Percentiles rank a stretch among this genome's conserved stretches.
phyloP scores from a whole-genome alignment of 2,888 invertebrate species.

The Kryphioiulus occultus region DNA sequence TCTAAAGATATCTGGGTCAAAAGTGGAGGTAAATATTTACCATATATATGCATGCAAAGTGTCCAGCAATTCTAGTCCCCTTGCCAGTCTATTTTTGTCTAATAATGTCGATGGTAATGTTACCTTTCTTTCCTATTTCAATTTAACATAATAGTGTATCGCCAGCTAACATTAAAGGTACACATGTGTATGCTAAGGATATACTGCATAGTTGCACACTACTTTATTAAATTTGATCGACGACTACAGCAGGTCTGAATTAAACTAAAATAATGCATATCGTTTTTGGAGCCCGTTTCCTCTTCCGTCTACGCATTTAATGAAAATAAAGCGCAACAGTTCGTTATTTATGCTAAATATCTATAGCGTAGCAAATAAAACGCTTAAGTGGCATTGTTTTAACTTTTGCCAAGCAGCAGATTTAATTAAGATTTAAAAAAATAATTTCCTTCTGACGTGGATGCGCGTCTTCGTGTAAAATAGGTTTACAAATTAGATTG shows the following conservation, averaged over 20 bases:
- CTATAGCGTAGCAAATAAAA: not conserved
- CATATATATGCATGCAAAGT: not conserved
- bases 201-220: no score
- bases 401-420: not conserved
- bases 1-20: not conserved
- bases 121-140: no score
- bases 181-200: no score
- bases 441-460: not conserved
- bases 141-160: no score
- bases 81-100: not conserved
- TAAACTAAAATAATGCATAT: not conserved
- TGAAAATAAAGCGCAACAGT: not conserved
- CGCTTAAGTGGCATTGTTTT: not conserved
- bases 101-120: not conserved
- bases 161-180: no score
- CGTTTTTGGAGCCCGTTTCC: not conserved
- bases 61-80: not conserved
- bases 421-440: not conserved
- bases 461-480: not conserved
- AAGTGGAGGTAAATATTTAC: not conserved
- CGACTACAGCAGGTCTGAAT: not conserved
- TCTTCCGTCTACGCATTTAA: not conserved
- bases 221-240: not conserved
- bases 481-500: constrained; percentile 15
- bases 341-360: not conserved